These are phyloP conservation scores for Equus przewalskii DNA, from an alignment of 2,113 vertebrate species.

Conservation along the genomic window DNA sequence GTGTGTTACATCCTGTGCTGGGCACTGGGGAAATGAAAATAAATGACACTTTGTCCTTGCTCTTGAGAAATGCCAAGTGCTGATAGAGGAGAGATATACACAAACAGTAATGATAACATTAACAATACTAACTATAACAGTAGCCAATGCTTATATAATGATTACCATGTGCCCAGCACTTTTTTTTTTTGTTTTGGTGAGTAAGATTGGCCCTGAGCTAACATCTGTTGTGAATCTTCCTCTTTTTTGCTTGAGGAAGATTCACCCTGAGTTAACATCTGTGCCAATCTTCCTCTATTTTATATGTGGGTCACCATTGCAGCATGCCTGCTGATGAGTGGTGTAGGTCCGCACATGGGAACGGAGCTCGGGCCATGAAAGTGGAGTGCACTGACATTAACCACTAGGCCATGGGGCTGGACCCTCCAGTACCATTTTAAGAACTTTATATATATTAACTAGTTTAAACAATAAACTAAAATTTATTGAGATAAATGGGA, in stretches of 20 bases:
- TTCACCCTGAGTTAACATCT: no score
- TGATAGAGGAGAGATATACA: neutral
- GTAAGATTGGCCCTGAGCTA: no score
- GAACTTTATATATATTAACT: neutral
- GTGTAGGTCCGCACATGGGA: no score
- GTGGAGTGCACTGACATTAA: no score
- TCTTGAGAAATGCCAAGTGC: neutral
- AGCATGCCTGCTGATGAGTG: no score
- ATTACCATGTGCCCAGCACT: neutral
- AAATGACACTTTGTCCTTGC: neutral
- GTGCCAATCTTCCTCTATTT: no score
- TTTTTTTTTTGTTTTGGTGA: no score
- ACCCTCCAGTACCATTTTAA: neutral
- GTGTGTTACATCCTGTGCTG: neutral
- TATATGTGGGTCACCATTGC: no score
- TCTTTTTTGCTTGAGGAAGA: no score
- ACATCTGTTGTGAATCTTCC: no score
- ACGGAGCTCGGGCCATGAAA: no score
- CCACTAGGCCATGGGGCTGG: no score
- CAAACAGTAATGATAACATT: neutral
- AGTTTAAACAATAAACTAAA: conserved; percentile 28
- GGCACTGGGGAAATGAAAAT: neutral
- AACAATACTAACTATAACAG: neutral
- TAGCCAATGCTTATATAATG: neutral
- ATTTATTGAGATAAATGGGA: neutral